These are phyloP conservation scores for Tachycineta bicolor DNA, from an alignment of 2,113 vertebrate species.

Conservation along the genomic window DNA sequence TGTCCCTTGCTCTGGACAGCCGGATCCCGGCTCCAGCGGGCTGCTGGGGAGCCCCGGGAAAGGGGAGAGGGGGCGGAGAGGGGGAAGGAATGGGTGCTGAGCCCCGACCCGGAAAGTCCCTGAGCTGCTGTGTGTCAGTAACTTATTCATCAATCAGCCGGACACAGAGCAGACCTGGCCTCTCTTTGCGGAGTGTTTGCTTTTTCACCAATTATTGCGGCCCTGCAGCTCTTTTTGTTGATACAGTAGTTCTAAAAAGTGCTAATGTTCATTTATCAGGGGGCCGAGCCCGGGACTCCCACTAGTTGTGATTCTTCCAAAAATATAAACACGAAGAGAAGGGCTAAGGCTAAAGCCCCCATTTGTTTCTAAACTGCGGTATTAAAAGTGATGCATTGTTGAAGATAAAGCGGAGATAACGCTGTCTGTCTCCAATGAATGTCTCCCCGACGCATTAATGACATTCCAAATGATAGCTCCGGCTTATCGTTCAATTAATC, in stretches of 20 bases:
- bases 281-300: slow-evolving; percentile 79
- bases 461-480: slow-evolving; percentile 85
- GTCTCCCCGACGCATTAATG: slow-evolving; percentile 94
- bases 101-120: slow-evolving; percentile 60
- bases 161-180: slow-evolving; percentile 82
- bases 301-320: slow-evolving; percentile 90
- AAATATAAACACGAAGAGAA: slow-evolving; percentile 93
- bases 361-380: slow-evolving; percentile 90
- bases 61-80: not conserved
- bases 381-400: slow-evolving; percentile 87
- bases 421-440: slow-evolving; percentile 90
- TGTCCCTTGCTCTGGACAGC: not conserved
- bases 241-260: slow-evolving; percentile 90
- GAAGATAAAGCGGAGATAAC: slow-evolving; percentile 98
- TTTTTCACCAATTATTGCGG: slow-evolving; percentile 93
- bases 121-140: slow-evolving; percentile 66
- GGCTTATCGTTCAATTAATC: slow-evolving; percentile 84
- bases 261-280: slow-evolving; percentile 96
- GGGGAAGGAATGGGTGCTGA: not conserved
- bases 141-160: slow-evolving; percentile 80
- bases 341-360: slow-evolving; percentile 87
- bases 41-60: not conserved
- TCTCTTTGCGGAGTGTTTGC: slow-evolving; percentile 86
- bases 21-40: not conserved
- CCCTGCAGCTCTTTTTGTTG: slow-evolving; percentile 85